phyloP scores from a whole-genome alignment of 2,797 vertebrate genomes.

The Apodemus agrarius region DNA sequence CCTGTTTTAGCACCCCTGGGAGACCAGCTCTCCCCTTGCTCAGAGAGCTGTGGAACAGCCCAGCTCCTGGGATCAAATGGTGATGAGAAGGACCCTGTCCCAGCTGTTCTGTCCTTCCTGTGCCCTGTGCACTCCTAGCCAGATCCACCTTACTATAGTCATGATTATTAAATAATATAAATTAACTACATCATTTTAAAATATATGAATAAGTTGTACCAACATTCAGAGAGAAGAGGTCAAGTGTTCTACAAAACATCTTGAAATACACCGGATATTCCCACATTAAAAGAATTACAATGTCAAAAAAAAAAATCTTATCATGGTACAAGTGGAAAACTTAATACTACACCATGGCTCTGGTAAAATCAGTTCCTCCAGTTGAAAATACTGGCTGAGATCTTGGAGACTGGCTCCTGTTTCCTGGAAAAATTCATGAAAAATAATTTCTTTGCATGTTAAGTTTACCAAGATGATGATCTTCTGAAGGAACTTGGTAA shows the following conservation, averaged over 20 bases:
- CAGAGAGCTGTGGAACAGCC: no score
- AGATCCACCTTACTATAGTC: no score
- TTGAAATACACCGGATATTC: not conserved
- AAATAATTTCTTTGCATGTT: not conserved
- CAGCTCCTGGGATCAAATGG: no score
- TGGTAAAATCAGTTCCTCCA: not conserved
- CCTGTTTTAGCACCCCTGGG: no score
- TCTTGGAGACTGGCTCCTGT: not conserved
- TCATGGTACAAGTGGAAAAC: not conserved
- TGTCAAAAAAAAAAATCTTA: not conserved
- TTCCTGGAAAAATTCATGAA: slow-evolving; percentile 25
- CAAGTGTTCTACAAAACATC: not conserved
- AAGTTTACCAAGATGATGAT: not conserved
- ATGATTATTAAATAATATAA: not conserved
- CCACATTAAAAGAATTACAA: not conserved
- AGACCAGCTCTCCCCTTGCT: no score
- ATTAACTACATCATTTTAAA: no score
- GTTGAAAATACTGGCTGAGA: not conserved
- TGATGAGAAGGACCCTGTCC: no score
- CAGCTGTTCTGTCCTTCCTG: no score
- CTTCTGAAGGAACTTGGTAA: not conserved
- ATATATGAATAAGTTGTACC: not conserved
- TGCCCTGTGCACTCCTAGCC: no score
- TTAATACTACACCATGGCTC: not conserved
- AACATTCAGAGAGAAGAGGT: not conserved